Evolutionary conservation across 2,113 vertebrate genomes (phyloP), one percentile per base, ranked within the genome.

Genomic region (Prinia subflava): DNA sequence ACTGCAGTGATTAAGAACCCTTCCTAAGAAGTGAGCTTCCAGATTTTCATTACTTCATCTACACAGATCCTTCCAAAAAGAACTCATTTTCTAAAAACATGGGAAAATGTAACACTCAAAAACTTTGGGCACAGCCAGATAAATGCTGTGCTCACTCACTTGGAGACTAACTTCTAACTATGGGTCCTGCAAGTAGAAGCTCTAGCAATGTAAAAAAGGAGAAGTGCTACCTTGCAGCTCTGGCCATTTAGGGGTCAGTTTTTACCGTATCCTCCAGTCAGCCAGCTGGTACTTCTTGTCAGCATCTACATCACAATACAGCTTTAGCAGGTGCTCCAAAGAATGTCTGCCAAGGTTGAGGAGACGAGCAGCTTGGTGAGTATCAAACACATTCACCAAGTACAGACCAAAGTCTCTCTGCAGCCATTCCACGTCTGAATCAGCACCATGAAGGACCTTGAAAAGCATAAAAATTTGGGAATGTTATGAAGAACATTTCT

Each of bases 241-340:
- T 57, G 87, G 75, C 53, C 49, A 20, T 50, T n/a, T 22, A 67
- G 41, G 73, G 42, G 76, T 87, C 53, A 88, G 89, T 97, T 95
- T 35, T 97, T 96, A 99, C 99, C 99, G 98, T 94, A 99, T 98
- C 88, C 99, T 98, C 99, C 99, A 99, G 94, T 99, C 99, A 2
- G 99, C 99, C 85, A 99, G 98, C 96, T 99, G 99, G 95, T 98
- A 99, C 90, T 98, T 98, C 95, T 99, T 99, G 97, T 99, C 98
- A 3, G 99, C 97, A 30, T 98, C 97, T 77, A 99, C 98, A 0
- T 0, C 83, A 90, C 99, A 99, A 95, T 98, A 99, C 37, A 98
- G 95, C 84, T 98, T 98, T 39, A 99, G 98, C 83, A 99, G 97
- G 55, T 99, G 98, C 52, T 99, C 99, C 31, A 99, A 97, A 2